These are phyloP conservation scores for Metridium senile DNA, from an alignment of 92 coral and sea anemone genomes.

Conservation along the genomic window DNA sequence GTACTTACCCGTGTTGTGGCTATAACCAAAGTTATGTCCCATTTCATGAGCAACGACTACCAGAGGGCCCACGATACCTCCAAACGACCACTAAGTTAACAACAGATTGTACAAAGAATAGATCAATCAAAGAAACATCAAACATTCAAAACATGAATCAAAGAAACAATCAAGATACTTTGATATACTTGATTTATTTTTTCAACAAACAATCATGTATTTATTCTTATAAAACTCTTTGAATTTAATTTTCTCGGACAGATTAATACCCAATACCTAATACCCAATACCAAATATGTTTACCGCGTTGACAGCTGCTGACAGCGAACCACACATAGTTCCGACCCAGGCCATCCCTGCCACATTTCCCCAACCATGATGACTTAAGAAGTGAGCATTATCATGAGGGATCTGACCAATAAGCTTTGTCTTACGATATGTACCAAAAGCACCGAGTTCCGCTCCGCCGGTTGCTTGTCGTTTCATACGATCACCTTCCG, in stretches of 20 bases:
- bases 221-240: too few relatives aligned
- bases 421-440: not conserved
- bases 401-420: slow-evolving; percentile 45
- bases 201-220: too few relatives aligned
- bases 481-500: slow-evolving; percentile 46
- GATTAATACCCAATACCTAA: too few relatives aligned
- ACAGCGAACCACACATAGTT: slow-evolving; percentile 60
- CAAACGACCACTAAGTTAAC: slow-evolving; percentile 56
- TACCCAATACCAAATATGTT: too few relatives aligned
- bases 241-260: too few relatives aligned
- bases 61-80: slow-evolving; percentile 57
- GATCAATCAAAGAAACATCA: too few relatives aligned
- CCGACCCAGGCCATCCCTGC: slow-evolving; percentile 61
- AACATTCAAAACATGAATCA: too few relatives aligned
- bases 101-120: too few relatives aligned
- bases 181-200: too few relatives aligned
- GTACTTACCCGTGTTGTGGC: slow-evolving; percentile 59
- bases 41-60: slow-evolving; percentile 75
- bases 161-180: too few relatives aligned
- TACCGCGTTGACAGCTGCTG: slow-evolving; percentile 11
- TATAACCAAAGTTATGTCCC: slow-evolving; percentile 91
- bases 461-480: slow-evolving; percentile 9
- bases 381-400: slow-evolving; percentile 65
- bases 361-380: slow-evolving; percentile 40
- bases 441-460: not conserved